phyloP scores from a whole-genome alignment of 2,888 invertebrate genomes.

The Scaptodrosophila latifasciaeformis region DNA sequence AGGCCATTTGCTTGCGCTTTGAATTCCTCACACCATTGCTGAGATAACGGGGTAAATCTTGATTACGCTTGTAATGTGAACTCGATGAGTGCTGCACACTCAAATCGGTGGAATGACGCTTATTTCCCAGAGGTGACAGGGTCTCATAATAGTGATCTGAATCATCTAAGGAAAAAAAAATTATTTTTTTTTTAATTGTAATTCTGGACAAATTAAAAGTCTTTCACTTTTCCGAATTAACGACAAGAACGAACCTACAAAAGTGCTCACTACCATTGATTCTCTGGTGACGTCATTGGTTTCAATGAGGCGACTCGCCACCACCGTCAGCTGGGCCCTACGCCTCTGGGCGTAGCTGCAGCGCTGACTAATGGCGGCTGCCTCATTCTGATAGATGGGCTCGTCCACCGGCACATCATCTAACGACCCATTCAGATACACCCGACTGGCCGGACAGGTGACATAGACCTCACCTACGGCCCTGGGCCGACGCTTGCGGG shows the following conservation, averaged over 20 bases:
- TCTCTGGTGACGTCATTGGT: conserved; percentile 42
- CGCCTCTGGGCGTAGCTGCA: conserved; percentile 11
- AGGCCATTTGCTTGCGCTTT: conserved; percentile 58
- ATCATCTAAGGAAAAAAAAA: conserved; percentile 80
- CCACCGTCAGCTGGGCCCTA: conserved; percentile 50
- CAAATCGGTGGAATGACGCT: conserved; percentile 57
- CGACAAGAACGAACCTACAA: conserved; percentile 73
- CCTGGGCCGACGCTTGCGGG: conserved; percentile 73
- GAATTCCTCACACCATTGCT: conserved; percentile 28
- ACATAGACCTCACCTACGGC: conserved; percentile 74
- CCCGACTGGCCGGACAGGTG: conserved; percentile 68
- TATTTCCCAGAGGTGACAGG: conserved; percentile 74
- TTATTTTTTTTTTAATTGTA: no score
- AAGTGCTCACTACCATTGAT: conserved; percentile 68
- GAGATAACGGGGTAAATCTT: conserved; percentile 34
- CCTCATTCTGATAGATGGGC: conserved; percentile 71
- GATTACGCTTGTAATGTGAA: conserved; percentile 41
- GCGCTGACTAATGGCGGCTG: conserved; percentile 33
- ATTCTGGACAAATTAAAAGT: conserved; percentile 7
- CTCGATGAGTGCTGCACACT: conserved; percentile 42
- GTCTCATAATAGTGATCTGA: conserved; percentile 84
- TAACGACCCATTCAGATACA: conserved; percentile 68
- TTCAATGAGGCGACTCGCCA: conserved; percentile 58
- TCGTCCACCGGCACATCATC: conserved; percentile 48
- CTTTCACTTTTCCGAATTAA: conserved; percentile 4